Conservation (phyloP, 92 coral and sea anemone genomes). For the Virgularia gustaviana region DNA sequence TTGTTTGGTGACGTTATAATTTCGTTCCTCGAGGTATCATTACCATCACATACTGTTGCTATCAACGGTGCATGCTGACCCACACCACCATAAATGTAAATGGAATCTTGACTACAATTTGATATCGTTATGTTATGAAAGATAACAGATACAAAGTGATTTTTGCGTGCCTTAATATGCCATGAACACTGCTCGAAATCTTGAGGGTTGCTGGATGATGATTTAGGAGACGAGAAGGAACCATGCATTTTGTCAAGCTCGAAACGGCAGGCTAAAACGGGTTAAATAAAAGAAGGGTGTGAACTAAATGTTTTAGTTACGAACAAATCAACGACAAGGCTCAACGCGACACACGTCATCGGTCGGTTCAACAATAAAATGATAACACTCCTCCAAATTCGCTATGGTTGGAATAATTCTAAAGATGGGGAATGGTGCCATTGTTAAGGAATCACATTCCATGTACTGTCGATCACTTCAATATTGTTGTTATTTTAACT, state of each 20-base stretch:
- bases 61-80: neutral
- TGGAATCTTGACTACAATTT: neutral
- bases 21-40: constrained; percentile 10
- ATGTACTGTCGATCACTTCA: no score
- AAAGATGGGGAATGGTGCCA: no score
- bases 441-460: no score
- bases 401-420: no score
- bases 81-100: neutral
- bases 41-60: constrained; percentile 6
- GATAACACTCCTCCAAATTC: no score
- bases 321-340: no score
- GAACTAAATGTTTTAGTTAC: no score
- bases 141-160: neutral
- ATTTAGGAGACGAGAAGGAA: neutral
- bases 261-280: constrained; percentile 5
- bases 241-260: neutral
- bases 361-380: no score
- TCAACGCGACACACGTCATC: no score
- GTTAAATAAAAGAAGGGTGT: neutral
- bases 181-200: neutral
- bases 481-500: no score
- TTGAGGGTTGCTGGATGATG: neutral
- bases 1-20: neutral
- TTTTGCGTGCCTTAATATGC: neutral
- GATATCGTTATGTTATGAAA: neutral